Percentiles rank a stretch among this genome's conserved stretches.
phyloP scores from a whole-genome alignment of 2,113 vertebrate genomes.

The Pseudorhombus dupliciocellatus region DNA sequence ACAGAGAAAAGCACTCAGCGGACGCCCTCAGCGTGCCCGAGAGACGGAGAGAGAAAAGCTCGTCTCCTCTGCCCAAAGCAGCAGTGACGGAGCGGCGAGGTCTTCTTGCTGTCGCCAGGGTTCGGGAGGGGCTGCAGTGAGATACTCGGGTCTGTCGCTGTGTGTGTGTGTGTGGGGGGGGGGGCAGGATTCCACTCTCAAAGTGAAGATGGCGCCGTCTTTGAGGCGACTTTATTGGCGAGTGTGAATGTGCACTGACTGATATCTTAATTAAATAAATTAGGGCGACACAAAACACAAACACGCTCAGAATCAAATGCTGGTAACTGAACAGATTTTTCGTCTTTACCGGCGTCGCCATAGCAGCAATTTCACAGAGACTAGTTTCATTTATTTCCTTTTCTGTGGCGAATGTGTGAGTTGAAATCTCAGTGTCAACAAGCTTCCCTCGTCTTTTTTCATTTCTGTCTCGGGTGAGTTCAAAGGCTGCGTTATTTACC shows the following conservation, averaged over 20 bases:
- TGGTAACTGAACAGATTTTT: constrained; percentile 22
- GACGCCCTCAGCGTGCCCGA: background rate
- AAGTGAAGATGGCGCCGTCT: constrained; percentile 35
- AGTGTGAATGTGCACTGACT: too few relatives aligned
- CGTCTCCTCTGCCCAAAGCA: constrained; percentile 2
- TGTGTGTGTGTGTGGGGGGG: too few relatives aligned
- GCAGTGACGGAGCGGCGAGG: constrained; percentile 16
- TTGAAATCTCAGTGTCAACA: constrained; percentile 22
- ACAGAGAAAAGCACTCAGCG: constrained; percentile 1
- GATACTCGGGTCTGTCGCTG: constrained; percentile 21
- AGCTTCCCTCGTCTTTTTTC: constrained; percentile 14
- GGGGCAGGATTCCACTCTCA: constrained; percentile 38
- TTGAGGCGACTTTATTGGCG: background rate
- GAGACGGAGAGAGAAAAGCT: background rate
- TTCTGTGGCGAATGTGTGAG: constrained; percentile 8
- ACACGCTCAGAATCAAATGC: constrained; percentile 23
- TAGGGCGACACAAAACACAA: constrained; percentile 25
- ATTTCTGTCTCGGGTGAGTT: constrained; percentile 33
- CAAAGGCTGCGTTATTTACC: constrained; percentile 39
- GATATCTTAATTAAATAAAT: constrained; percentile 65
- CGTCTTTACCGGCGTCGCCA: background rate
- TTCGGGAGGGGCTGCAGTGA: constrained; percentile 7
- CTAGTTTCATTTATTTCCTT: constrained; percentile 4
- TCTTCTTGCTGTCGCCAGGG: constrained; percentile 7
- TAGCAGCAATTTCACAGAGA: constrained; percentile 20